These are phyloP conservation scores for Campylomormyrus numenius DNA, from an alignment of 2,113 vertebrate species.

Conservation along the genomic window DNA sequence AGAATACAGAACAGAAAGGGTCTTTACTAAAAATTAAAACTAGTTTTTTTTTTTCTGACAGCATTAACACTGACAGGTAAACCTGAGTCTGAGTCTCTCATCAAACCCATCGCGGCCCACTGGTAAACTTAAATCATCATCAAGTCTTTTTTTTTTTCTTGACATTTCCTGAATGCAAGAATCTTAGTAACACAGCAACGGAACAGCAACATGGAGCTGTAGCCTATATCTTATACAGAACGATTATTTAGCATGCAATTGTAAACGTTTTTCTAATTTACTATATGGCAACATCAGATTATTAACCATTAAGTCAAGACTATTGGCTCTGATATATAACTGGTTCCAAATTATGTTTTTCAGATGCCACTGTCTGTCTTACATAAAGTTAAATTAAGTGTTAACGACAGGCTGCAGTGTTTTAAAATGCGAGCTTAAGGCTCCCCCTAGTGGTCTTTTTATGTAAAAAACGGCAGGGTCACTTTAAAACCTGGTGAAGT, in stretches of 20 bases:
- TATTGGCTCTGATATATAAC: background rate
- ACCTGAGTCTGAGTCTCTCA: background rate
- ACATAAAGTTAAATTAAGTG: background rate
- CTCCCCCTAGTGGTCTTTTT: slow-evolving; percentile 45
- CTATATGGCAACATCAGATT: background rate
- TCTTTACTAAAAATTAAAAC: background rate
- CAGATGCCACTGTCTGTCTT: background rate
- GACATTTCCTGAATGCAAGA: background rate
- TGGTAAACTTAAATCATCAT: background rate
- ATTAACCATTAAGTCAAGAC: background rate
- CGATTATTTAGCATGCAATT: background rate
- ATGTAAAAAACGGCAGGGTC: background rate
- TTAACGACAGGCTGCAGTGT: background rate
- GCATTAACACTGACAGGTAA: background rate
- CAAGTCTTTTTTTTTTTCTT: background rate
- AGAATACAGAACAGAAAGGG: background rate
- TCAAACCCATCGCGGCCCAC: background rate
- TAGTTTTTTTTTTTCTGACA: background rate
- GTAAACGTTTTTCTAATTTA: background rate
- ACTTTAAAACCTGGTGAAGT: background rate
- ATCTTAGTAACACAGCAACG: background rate
- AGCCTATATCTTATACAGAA: background rate
- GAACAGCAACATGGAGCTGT: background rate
- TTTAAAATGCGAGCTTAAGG: background rate
- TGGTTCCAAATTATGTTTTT: background rate